phyloP scores from a whole-genome alignment of 2,888 invertebrate species.

The Eupithecia exiguata region DNA sequence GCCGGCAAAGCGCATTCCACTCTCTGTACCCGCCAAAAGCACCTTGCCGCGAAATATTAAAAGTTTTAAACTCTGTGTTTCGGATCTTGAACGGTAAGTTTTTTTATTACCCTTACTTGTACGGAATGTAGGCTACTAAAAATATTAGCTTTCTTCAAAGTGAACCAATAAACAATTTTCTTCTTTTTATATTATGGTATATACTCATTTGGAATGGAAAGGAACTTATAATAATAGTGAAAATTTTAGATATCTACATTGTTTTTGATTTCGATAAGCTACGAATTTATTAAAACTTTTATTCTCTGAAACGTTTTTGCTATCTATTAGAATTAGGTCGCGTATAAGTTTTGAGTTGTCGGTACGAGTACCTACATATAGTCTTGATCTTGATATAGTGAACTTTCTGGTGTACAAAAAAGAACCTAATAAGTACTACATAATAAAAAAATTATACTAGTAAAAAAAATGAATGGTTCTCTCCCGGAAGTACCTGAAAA shows the following conservation, averaged over 20 bases:
- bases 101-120: background rate
- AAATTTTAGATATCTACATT: background rate
- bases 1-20: conserved; percentile 72
- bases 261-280: background rate
- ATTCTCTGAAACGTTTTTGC: background rate
- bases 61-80: conserved; percentile 35
- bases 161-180: no score
- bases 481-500: no score
- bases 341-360: no score
- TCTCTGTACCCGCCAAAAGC: conserved; percentile 35
- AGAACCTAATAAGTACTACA: background rate
- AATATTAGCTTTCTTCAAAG: no score
- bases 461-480: no score
- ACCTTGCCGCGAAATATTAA: conserved; percentile 24
- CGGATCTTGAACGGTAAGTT: conserved; percentile 34
- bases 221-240: no score
- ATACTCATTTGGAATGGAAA: background rate
- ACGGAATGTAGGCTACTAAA: no score
- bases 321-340: background rate
- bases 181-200: no score
- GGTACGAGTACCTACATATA: background rate
- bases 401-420: background rate
- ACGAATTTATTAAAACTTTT: no score
- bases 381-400: background rate
- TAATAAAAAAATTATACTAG: no score